These are phyloP conservation scores for Metellina segmentata DNA, from an alignment of 2,888 invertebrate genomes.

Conservation along the genomic window DNA sequence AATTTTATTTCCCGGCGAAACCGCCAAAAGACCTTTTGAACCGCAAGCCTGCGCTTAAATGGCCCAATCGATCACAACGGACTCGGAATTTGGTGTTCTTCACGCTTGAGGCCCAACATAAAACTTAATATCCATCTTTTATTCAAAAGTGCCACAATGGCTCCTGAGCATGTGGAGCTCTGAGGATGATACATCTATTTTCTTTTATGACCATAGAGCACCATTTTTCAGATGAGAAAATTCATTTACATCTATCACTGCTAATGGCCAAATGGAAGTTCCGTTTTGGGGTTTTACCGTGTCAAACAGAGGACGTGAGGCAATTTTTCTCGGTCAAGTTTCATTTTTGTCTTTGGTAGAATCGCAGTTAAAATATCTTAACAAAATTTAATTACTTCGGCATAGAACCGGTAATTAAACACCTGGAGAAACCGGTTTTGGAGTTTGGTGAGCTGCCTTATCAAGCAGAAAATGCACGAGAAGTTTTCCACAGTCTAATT, in stretches of 20 bases:
- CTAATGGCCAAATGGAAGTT: slow-evolving; percentile 27
- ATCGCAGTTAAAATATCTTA: background rate
- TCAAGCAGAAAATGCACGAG: no score
- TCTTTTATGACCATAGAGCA: slow-evolving; percentile 28
- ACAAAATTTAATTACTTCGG: background rate
- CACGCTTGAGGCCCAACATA: slow-evolving; percentile 12
- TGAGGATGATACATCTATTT: slow-evolving; percentile 14
- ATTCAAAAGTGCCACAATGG: slow-evolving; percentile 29
- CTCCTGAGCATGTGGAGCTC: background rate
- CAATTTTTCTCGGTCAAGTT: slow-evolving; percentile 25
- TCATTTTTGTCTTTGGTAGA: background rate
- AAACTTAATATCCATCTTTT: slow-evolving; percentile 47
- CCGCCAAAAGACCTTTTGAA: background rate
- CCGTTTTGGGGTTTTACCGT: slow-evolving; percentile 3
- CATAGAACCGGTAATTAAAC: no score
- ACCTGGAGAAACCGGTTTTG: no score
- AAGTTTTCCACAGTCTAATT: no score
- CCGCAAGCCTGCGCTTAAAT: slow-evolving; percentile 6
- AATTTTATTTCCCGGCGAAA: background rate
- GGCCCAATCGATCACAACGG: slow-evolving; percentile 11
- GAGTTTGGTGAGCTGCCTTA: no score
- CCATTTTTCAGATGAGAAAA: slow-evolving; percentile 51
- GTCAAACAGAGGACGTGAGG: slow-evolving; percentile 17
- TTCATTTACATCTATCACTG: slow-evolving; percentile 57
- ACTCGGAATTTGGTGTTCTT: slow-evolving; percentile 9